Conservation (phyloP, 2,113 vertebrate species). For the Laterallus jamaicensis region DNA sequence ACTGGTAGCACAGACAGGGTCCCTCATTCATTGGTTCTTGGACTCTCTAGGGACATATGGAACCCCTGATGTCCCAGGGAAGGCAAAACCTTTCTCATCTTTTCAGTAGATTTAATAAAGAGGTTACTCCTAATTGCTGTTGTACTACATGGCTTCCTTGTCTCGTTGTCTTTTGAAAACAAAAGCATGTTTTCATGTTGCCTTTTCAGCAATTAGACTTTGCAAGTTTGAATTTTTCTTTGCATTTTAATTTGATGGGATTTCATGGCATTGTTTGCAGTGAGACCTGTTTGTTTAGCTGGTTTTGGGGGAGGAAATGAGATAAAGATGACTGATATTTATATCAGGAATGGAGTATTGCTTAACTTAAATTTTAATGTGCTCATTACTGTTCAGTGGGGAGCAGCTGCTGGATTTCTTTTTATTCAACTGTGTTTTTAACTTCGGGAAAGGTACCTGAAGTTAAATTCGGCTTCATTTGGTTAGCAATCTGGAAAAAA, state of each 20-base stretch:
- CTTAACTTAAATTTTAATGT: slow-evolving; percentile 54
- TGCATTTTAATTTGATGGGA: not conserved
- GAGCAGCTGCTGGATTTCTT: slow-evolving; percentile 18
- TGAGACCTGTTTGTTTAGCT: not conserved
- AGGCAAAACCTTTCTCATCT: not conserved
- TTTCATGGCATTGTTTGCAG: not conserved
- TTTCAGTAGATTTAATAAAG: not conserved
- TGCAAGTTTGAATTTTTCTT: not conserved
- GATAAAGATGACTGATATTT: not conserved
- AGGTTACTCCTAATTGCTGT: not conserved
- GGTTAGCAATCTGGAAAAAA: not conserved
- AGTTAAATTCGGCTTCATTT: not conserved
- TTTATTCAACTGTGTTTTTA: not conserved
- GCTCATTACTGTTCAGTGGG: not conserved
- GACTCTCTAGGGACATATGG: not conserved
- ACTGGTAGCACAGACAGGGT: not conserved
- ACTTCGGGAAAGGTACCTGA: not conserved
- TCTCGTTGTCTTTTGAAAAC: not conserved
- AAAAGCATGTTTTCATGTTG: not conserved
- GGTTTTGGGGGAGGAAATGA: not conserved
- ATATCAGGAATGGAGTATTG: not conserved
- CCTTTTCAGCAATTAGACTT: not conserved
- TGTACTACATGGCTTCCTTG: not conserved
- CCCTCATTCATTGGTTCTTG: fast-evolving
- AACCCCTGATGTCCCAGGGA: fast-evolving